Evolutionary conservation across 2,888 invertebrate species (phyloP).

Genomic region (Apamea crenata): DNA sequence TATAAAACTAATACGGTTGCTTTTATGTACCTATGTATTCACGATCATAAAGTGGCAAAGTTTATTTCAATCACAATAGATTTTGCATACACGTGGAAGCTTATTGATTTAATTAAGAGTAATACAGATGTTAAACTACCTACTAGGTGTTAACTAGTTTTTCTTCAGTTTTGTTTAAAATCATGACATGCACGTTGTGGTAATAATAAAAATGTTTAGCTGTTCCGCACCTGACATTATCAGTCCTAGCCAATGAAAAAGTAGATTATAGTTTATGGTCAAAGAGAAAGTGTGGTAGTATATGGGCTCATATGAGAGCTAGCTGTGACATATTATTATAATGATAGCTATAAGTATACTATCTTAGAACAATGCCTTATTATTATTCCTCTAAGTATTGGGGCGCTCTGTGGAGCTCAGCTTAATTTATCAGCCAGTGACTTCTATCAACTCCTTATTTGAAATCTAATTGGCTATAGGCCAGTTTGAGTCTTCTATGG

Average conservation of each 20-base stretch:
- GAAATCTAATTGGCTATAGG: slow-evolving; percentile 51
- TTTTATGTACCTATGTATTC: slow-evolving; percentile 4
- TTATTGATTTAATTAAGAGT: slow-evolving; percentile 44
- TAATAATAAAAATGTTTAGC: slow-evolving; percentile 2
- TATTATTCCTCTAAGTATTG: slow-evolving; percentile 56
- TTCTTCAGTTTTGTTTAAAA: slow-evolving; percentile 32
- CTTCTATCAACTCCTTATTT: slow-evolving; percentile 53
- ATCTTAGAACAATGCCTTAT: slow-evolving; percentile 54
- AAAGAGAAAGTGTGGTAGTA: slow-evolving; percentile 10
- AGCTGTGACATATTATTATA: slow-evolving; percentile 13
- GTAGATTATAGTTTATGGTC: slow-evolving; percentile 7
- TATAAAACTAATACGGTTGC: slow-evolving; percentile 17
- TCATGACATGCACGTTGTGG: background rate
- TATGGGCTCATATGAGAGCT: background rate
- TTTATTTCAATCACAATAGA: slow-evolving; percentile 36
- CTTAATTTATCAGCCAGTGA: slow-evolving; percentile 53
- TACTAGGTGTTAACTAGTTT: too few relatives aligned
- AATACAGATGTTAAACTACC: slow-evolving; percentile 34
- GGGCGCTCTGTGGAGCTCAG: slow-evolving; percentile 41
- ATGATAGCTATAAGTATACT: background rate
- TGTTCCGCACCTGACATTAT: background rate
- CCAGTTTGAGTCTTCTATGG: slow-evolving; percentile 22
- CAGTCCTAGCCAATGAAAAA: slow-evolving; percentile 5
- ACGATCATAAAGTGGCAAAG: slow-evolving; percentile 27
- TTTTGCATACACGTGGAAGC: slow-evolving; percentile 49